Base-by-base conservation (phyloP, 2,113 vertebrate genomes). In the Rana temporaria region DNA sequence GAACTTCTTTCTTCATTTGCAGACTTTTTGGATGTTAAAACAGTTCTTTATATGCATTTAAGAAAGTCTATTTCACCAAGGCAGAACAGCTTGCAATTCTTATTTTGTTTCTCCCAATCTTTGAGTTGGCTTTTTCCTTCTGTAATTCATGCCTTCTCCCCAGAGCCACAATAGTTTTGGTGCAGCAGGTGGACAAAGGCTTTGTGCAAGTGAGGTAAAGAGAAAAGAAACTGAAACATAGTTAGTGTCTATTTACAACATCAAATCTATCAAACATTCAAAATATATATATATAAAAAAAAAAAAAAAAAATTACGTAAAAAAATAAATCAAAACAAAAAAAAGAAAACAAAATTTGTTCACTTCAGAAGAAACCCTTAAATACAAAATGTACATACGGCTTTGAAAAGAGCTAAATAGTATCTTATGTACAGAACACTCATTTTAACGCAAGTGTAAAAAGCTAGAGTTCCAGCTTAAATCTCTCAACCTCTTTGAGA, bases 161-260 rank as follows among this genome's bases (percentile, higher is more conserved):
- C 70, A 75, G 32, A 75, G 70, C 80, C 60, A 56, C 62, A 66
- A 67, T 20, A 14, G 9, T 20, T 73, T 32, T 77, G 24, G 70
- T 59, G 80, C 62, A 63, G 80, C 80, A 60, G 4, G 19, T 67
- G 80, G 80, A 75, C 63, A 75, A 71, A 82, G 63, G 80, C 80
- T 75, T 74, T 82, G 71, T 75, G 73, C 80, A 42, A 56, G 52
- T 48, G 84, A 88, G 81, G 88, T 86, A 91, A 88, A 91, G 89
- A 91, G 84, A 91, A 79, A 91, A 87, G 89, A 92, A 88, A 91
- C 91, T 91, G 91, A 90, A 89, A 89, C 88, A 91, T 88, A 59
- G 87, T 92, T 92, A 92, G 90, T 90, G 80, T 86, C 77, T 80
- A 84, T 85, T 85, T 75, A 77, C 60, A 38, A 79, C 64, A n/a